Evolutionary conservation across 2,797 vertebrate genomes (phyloP).

Genomic region (Sardinella longiceps): DNA sequence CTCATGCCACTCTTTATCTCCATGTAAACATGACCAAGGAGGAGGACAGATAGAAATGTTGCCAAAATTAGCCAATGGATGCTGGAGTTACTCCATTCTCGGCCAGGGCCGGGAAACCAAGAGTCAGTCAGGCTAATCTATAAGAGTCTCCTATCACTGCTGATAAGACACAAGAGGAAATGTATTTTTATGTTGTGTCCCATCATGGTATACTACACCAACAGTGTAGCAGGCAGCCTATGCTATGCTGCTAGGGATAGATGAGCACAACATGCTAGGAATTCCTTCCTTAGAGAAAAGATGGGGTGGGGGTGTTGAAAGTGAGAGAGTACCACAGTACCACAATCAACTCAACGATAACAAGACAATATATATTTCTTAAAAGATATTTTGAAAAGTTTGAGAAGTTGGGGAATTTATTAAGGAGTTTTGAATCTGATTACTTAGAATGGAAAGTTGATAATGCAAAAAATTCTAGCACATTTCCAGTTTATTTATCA

Average conservation of each 20-base stretch:
- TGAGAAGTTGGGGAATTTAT: neutral
- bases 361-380: neutral
- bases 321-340: neutral
- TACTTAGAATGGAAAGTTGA: neutral
- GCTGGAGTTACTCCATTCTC: constrained; percentile 66
- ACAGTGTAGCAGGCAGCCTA: too few relatives aligned
- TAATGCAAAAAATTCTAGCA: neutral
- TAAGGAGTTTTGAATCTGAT: neutral
- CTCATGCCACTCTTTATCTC: constrained; percentile 63
- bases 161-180: constrained; percentile 60
- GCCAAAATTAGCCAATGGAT: constrained; percentile 76
- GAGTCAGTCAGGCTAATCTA: constrained; percentile 36
- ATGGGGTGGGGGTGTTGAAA: neutral
- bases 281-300: neutral
- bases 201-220: constrained; percentile 45
- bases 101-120: constrained; percentile 58
- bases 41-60: constrained; percentile 61
- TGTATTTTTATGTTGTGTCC: constrained; percentile 49
- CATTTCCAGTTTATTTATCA: neutral
- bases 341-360: neutral
- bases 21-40: constrained; percentile 55
- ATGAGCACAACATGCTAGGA: constrained; percentile 14
- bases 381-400: too few relatives aligned
- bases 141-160: constrained; percentile 63
- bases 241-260: neutral